Base-by-base conservation (phyloP, 2,888 invertebrate genomes). In the Dinocampus coccinellae region DNA sequence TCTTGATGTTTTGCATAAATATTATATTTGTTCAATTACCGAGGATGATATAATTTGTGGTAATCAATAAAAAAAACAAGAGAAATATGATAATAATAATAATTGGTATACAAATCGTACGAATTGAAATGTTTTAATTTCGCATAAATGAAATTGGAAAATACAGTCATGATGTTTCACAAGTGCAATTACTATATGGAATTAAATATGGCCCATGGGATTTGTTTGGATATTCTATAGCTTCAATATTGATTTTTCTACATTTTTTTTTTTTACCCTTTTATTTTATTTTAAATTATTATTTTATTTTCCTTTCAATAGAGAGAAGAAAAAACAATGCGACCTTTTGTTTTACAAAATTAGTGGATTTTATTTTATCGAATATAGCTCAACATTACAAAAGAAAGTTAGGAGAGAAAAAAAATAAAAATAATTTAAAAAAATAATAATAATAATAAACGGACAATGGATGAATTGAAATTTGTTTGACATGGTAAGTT, bases 51-150 rank as follows among this genome's bases (percentile, higher is more conserved):
- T 39, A n/a, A n/a, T 13, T 39, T 39, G 0, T n/a, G n/a, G n/a
- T n/a, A n/a, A n/a, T n/a, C 11, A n/a, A 34, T 69, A 73, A 76
- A 81, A 79, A 78, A 77, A 75, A 81, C 78, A 73, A 77, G 81
- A 81, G 81, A 81, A 79, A 79, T 81, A 83, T 82, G n/a, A 80
- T 81, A 78, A 78, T 76, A 62, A 70, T 78, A 79, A 74, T 20
- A 80, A 83, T 82, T 83, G 82, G 79, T 77, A 75, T 76, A 76
- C 76, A 36, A 69, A 69, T 69, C 55, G 62, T 33, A 36, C 16
- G 20, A 36, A 66, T n/a, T 20, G 1, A 20, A 20, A 62, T 24
- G 20, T 52, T 69, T 62, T 20, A 16, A 61, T 22, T n/a, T 7
- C 10, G 9, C 29, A 62, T 62, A 16, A 69, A 62, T 62, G 58